phyloP scores from a whole-genome alignment of 2,113 vertebrate genomes.

The Pelecanoides urinatrix region DNA sequence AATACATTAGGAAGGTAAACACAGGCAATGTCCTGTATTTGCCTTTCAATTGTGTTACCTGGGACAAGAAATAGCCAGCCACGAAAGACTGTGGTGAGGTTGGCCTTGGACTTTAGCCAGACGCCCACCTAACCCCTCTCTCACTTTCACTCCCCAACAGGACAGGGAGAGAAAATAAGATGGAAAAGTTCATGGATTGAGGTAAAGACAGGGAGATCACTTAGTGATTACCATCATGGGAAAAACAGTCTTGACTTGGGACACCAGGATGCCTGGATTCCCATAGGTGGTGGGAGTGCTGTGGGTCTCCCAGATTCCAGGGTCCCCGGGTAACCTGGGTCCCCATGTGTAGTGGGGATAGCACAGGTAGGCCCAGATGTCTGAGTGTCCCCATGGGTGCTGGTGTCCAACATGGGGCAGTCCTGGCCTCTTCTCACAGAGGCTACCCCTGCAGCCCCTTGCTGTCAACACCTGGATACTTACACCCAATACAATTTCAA shows the following conservation, averaged over 20 bases:
- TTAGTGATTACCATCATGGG: rapidly evolving
- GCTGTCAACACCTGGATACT: background rate
- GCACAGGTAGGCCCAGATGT: background rate
- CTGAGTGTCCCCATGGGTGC: no score
- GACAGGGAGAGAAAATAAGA: rapidly evolving
- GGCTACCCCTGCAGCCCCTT: background rate
- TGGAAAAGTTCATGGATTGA: background rate
- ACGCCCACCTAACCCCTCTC: background rate
- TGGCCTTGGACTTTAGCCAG: background rate
- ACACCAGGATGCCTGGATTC: background rate
- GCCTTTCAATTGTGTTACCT: background rate
- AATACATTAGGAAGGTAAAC: background rate
- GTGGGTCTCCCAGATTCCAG: background rate
- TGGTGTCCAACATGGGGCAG: background rate
- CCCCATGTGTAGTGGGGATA: rapidly evolving
- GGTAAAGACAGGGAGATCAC: no score
- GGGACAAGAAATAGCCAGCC: background rate
- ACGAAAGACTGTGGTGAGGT: background rate
- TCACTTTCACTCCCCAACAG: background rate
- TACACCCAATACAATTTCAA: background rate
- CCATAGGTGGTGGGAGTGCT: background rate
- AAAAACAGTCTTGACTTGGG: background rate
- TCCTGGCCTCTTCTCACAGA: background rate
- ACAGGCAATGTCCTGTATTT: background rate
- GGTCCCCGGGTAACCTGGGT: no score